Evolutionary conservation across 2,797 vertebrate species (phyloP), one percentile per base, ranked within the genome.

Genomic region (Gorsachius magnificus): DNA sequence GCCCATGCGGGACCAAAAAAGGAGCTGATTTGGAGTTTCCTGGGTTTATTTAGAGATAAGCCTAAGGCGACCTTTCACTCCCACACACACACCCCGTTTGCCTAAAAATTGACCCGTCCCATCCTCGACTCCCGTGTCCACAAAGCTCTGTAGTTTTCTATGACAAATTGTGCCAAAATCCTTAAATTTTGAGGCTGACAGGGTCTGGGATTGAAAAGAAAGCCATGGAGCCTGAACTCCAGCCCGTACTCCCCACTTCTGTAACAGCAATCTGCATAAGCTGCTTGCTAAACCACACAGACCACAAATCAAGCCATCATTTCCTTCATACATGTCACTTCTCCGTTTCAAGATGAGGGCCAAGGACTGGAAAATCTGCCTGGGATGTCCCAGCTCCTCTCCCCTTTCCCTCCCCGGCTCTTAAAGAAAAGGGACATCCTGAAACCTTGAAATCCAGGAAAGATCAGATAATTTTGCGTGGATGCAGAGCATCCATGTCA

Each of bases 31-130:
- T 74, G 46, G 64, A 87, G 83, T 90, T 96, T 90, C 91, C 89
- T 93, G 89, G 66, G 89, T 95, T 96, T 95, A 89, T 96, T 96
- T 94, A 90, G 92, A 91, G 84, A 87, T 94, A 97, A 96, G 90
- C 58, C 75, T 5, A 70, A 83, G 72, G 57, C 96, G 95, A 97
- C 90, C 96, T 95, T 95, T 96, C 92, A 96, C 94, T 93, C 93
- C 86, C 93, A 69, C 93, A 91, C 96, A 79, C 89, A 38, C 58
- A 36, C 25, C 13, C 41, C 20, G 10, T 69, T 89, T 41, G 14
- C 83, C 90, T 31, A 75, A 56, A 90, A 92, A 79, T 43, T 36
- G 65, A 87, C 54, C 66, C 2, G 1, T 5, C 64, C 2, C 3
- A 75, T 63, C 31, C 61, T 75, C 8, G 11, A 89, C 68, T 50